Base-by-base conservation (phyloP, 2,797 vertebrate species). In the Sebastes diaconus region DNA sequence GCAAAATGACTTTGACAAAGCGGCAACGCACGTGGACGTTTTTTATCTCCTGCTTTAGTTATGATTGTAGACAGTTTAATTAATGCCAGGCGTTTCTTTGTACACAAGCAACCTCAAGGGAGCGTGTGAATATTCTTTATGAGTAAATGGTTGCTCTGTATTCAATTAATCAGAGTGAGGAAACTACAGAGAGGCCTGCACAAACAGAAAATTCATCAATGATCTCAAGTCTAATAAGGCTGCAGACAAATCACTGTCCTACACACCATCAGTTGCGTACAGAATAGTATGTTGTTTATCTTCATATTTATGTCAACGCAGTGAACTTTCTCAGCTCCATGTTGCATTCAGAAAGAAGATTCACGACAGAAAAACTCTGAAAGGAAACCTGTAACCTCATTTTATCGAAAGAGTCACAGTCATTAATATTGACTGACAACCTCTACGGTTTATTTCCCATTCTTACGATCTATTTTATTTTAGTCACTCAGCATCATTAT, bases 151-250 rank as follows among this genome's bases (percentile, higher is more conserved):
- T 79, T 64, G 65, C 30, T 71, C 39, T 80, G 70, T 54, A 70
- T 86, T 88, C 46, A 80, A 90, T 94, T 90, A 90, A 91, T 93
- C 90, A 90, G 50, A 75, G 27, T 2, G 63, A 52, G 67, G 32
- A 84, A 85, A 84, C 61, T 58, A 74, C 74, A 69, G 61, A 42
- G 72, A 80, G 82, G 75, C 58, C 42, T 64, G 67, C 36, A 64
- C 39, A 85, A 90, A 86, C 77, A 88, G 57, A 86, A 58, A 75
- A 87, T 84, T 66, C 60, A 85, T 92, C 84, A 87, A 66, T 82
- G 70, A 88, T 77, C 85, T 91, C 64, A 84, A 73, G 52, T 85
- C 75, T 85, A 88, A 87, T 82, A 73, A 84, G 67, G 60, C 73
- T 65, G n/a, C 7, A 58, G 60, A 86, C 77, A 85, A 86, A 90